A percentile compares a stretch with the other conserved stretches of the same genome.
Conservation (phyloP, 2,113 vertebrate genomes). For the Sinocyclocheilus anophthalmus region DNA sequence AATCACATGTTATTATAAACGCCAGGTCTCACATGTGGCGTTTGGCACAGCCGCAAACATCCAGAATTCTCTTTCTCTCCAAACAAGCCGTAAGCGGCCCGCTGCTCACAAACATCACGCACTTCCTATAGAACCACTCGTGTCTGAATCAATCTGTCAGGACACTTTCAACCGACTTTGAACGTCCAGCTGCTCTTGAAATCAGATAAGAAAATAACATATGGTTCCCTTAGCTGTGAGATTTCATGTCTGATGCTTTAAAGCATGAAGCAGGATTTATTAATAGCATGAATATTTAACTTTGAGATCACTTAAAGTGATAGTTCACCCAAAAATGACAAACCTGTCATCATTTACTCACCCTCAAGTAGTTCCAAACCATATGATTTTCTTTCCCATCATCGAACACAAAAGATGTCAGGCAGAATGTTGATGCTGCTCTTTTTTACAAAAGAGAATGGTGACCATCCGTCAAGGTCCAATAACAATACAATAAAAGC, state of each 20-base stretch:
- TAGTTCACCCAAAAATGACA: neutral
- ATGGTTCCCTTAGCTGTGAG: neutral
- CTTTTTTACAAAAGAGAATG: neutral
- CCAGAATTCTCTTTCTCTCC: neutral
- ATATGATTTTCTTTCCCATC: neutral
- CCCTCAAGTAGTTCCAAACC: neutral
- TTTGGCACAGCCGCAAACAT: constrained; percentile 39
- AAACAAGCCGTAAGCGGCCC: neutral
- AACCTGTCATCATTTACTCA: neutral
- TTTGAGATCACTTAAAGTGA: neutral
- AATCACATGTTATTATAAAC: constrained; percentile 62
- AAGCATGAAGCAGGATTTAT: neutral
- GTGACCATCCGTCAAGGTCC: neutral
- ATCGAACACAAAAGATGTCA: neutral
- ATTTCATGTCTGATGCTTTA: neutral
- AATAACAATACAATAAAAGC: neutral
- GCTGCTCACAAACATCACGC: neutral
- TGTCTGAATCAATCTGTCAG: constrained; percentile 16
- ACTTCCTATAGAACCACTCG: neutral
- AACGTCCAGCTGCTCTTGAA: neutral
- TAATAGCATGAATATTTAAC: neutral
- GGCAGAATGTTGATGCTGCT: neutral
- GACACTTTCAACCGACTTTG: neutral
- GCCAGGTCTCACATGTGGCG: constrained; percentile 36
- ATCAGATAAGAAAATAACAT: neutral